A percentile compares a stretch with the other conserved stretches of the same genome.
Conservation (phyloP, 1,140 invertebrate genomes). For the Apis florea region DNA sequence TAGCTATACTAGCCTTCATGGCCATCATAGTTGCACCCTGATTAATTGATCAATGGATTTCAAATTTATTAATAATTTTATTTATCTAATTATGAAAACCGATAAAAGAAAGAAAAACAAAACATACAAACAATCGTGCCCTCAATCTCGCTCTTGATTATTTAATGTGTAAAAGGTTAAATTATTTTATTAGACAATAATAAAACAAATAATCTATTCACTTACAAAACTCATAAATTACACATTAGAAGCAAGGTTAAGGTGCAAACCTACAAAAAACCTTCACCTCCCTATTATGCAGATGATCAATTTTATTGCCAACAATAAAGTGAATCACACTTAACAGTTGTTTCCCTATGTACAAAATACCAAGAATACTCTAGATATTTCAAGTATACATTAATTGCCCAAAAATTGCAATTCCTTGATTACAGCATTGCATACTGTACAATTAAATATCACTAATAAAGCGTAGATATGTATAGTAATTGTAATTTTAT, state of each 20-base stretch:
- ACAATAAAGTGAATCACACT: slow-evolving; percentile 76
- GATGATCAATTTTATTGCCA: slow-evolving; percentile 76
- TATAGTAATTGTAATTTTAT: slow-evolving; percentile 12
- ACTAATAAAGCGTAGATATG: slow-evolving; percentile 42
- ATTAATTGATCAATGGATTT: slow-evolving; percentile 75
- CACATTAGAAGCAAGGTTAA: slow-evolving; percentile 66
- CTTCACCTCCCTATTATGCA: slow-evolving; percentile 73
- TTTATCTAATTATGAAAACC: slow-evolving; percentile 9
- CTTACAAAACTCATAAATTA: slow-evolving; percentile 25
- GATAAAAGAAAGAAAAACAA: slow-evolving; percentile 8
- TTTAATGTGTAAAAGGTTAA: not conserved
- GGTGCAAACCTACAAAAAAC: slow-evolving; percentile 77
- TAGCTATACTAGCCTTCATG: slow-evolving; percentile 81
- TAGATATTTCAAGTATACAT: slow-evolving; percentile 55
- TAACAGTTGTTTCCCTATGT: slow-evolving; percentile 72
- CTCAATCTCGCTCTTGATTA: not conserved
- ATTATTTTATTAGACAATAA: not conserved
- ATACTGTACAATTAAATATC: slow-evolving; percentile 35
- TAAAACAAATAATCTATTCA: slow-evolving; percentile 28
- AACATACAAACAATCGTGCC: not conserved
- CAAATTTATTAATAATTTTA: slow-evolving; percentile 62
- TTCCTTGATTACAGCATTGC: slow-evolving; percentile 34
- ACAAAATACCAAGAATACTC: slow-evolving; percentile 71
- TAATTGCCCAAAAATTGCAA: slow-evolving; percentile 34
- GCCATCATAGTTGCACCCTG: slow-evolving; percentile 80